Evolutionary conservation across 2,797 vertebrate genomes (phyloP).

Genomic region (Xenentodon cancila): DNA sequence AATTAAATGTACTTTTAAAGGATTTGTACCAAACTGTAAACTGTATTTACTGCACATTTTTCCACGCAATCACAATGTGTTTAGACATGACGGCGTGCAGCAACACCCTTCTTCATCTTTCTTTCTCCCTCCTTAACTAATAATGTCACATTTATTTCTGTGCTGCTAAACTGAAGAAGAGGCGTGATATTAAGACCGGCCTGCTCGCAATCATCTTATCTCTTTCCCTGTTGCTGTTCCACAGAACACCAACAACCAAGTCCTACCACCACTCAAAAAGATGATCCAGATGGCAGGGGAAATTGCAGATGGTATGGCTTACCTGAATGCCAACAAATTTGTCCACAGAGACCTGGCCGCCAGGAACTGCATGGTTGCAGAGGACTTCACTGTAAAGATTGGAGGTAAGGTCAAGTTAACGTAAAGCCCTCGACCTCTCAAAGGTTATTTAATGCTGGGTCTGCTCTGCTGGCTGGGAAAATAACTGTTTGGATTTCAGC

Average conservation of each 20-base stretch:
- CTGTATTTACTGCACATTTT: no score
- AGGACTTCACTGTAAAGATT: constrained; percentile 99
- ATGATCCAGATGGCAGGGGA: constrained; percentile 99
- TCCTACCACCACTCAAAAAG: constrained; percentile 94
- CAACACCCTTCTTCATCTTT: no score
- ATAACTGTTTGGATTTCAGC: constrained; percentile 47
- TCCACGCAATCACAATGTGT: no score
- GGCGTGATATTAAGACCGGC: not conserved
- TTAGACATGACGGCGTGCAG: no score
- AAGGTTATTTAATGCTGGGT: constrained; percentile 20
- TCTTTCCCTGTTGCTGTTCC: constrained; percentile 19
- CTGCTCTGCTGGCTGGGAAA: constrained; percentile 31
- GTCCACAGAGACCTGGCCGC: constrained; percentile 98
- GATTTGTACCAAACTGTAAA: no score
- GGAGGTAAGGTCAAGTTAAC: constrained; percentile 86
- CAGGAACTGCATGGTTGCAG: constrained; percentile 98
- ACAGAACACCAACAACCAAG: constrained; percentile 87
- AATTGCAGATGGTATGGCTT: constrained; percentile 98
- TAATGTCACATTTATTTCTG: no score
- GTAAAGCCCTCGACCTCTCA: constrained; percentile 24
- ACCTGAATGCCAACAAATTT: constrained; percentile 99
- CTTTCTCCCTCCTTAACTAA: no score
- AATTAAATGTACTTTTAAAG: no score
- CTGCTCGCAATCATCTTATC: constrained; percentile 7
- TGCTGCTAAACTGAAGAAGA: not conserved